These are phyloP conservation scores for Agrochola circellaris DNA, from an alignment of 2,888 invertebrate species.

Conservation along the genomic window DNA sequence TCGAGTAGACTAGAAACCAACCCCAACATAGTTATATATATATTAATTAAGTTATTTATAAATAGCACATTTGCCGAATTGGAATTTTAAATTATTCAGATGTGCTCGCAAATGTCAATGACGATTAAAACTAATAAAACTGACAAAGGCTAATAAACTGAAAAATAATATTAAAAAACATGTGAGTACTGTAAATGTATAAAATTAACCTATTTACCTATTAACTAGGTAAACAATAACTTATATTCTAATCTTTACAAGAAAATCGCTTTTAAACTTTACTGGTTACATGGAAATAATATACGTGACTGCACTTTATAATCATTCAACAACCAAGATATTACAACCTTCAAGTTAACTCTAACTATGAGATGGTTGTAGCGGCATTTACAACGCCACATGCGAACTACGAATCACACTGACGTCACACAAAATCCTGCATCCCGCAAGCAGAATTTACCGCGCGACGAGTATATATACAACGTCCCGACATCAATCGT, in stretches of 20 bases:
- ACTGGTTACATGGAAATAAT: not conserved
- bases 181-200: not conserved
- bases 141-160: too few relatives aligned
- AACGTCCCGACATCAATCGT: too few relatives aligned
- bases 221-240: not conserved
- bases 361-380: not conserved
- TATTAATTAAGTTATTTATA: not conserved
- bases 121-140: not conserved
- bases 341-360: constrained; percentile 11
- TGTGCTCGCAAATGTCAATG: not conserved
- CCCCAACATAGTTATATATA: not conserved
- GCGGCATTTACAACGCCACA: too few relatives aligned
- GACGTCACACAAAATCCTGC: too few relatives aligned
- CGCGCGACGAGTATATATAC: too few relatives aligned
- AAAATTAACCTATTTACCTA: not conserved
- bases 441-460: too few relatives aligned
- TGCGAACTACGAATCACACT: too few relatives aligned
- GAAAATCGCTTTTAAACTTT: constrained; percentile 1
- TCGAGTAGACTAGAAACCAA: too few relatives aligned
- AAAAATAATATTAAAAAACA: not conserved
- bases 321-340: not conserved
- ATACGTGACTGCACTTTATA: constrained; percentile 11
- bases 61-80: not conserved
- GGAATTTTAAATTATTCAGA: not conserved
- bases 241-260: constrained; percentile 7